Evolutionary conservation across 2,113 vertebrate species (phyloP), one percentile per base, ranked within the genome.

Genomic region (Speoplatyrhinus poulsoni): DNA sequence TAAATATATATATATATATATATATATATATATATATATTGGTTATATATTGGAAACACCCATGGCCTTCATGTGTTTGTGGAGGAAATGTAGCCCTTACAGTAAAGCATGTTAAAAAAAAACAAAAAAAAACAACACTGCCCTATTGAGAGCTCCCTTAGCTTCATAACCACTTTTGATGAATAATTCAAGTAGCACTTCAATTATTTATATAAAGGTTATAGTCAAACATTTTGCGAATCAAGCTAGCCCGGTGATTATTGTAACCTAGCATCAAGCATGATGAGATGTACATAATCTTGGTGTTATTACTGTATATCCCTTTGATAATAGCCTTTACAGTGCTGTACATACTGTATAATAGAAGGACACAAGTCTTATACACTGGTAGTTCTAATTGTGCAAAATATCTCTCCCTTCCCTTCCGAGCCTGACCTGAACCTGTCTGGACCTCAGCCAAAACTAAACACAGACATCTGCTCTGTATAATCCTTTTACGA

Each of bases 131-230:
- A 78, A 66, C 71, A 82, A 82, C 69, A 66, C 2, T 1, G 53
- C 68, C 68, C 70, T 73, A 71, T 65, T 53, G 60, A 80, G 75
- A 72, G 46, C 78, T 76, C 59, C 64, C 54, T 76, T 53, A 3
- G 66, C 65, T 81, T 83, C 76, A 80, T 72, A 52, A 70, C 58
- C 79, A 81, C 73, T 74, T 70, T 82, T 80, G 80, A 79, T 91
- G 71, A 90, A 89, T 89, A 82, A 89, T 88, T 89, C 71, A 91
- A 61, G 74, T 46, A 48, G 71, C 53, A 65, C 58, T 84, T 91
- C 57, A 88, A 89, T 88, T 80, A 91, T 91, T 90, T 82, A 91
- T 82, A 80, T 81, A 76, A 89, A 88, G 81, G 84, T 87, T 81
- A 84, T 77, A 68, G 72, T 81, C 64, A 84, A 84, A 83, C 77